A percentile compares a stretch with the other conserved stretches of the same genome.
These are phyloP conservation scores for Myripristis murdjan DNA, from an alignment of 2,797 vertebrate species.

Conservation along the genomic window DNA sequence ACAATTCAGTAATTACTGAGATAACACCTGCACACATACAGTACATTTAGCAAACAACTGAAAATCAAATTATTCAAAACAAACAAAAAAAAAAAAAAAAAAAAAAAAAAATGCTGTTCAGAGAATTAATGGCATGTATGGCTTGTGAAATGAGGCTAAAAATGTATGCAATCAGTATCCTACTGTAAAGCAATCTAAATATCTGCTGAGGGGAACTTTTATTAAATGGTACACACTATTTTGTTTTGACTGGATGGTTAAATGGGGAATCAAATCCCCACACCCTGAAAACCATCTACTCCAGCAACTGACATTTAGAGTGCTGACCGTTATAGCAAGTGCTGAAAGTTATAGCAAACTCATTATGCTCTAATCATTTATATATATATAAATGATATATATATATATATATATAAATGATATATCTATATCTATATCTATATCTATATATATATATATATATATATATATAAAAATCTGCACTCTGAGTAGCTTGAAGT, in stretches of 20 bases:
- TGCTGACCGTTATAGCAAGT: not conserved
- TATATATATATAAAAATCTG: too few species aligned
- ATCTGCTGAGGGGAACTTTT: not conserved
- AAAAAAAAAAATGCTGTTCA: not conserved
- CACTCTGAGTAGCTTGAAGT: not conserved
- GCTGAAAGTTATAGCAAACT: not conserved
- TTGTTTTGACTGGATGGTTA: not conserved
- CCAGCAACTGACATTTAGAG: not conserved
- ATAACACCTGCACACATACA: not conserved
- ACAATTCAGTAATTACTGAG: not conserved
- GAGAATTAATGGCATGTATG: not conserved
- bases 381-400: too few species aligned
- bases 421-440: too few species aligned
- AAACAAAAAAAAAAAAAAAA: too few species aligned
- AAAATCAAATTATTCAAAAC: not conserved
- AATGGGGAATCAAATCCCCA: not conserved
- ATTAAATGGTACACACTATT: not conserved
- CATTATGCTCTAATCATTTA: conserved; percentile 9
- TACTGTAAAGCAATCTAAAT: conserved; percentile 8
- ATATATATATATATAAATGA: too few species aligned
- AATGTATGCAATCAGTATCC: not conserved
- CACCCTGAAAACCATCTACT: not conserved
- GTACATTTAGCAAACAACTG: conserved; percentile 3
- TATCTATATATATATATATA: too few species aligned
- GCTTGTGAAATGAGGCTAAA: not conserved